Evolutionary conservation across 2,888 invertebrate genomes (phyloP).

Genomic region (Blera fallax): DNA sequence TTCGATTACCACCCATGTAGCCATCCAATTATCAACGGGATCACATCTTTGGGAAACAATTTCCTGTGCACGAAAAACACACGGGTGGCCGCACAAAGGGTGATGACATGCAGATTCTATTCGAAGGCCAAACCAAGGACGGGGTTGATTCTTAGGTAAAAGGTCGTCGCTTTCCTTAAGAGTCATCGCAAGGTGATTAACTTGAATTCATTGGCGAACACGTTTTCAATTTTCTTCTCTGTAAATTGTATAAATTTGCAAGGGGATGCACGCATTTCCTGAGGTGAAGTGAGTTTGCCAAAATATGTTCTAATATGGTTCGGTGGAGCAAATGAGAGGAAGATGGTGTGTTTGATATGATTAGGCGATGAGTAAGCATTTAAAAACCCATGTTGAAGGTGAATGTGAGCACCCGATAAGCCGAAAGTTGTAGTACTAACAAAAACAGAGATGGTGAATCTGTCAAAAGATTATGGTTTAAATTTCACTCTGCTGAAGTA

Average conservation of each 20-base stretch:
- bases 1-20: conserved; percentile 4
- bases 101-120: background rate
- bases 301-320: background rate
- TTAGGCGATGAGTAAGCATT: background rate
- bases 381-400: background rate
- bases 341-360: background rate
- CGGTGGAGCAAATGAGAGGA: background rate
- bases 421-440: background rate
- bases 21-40: conserved; percentile 8
- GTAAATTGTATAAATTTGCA: background rate
- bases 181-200: conserved; percentile 31
- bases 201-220: conserved; percentile 1
- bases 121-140: background rate
- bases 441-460: background rate
- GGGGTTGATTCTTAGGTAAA: background rate
- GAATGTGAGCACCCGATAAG: background rate
- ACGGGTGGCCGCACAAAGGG: background rate
- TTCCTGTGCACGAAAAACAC: background rate
- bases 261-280: background rate
- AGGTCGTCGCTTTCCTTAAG: conserved; percentile 7
- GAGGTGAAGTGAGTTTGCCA: background rate
- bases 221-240: conserved; percentile 16
- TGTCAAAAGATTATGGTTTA: too few species aligned
- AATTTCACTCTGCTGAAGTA: too few species aligned
- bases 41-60: background rate